Evolutionary conservation across 1,140 invertebrate species (phyloP), one percentile per base, ranked within the genome.

Genomic region (Bombus affinis): DNA sequence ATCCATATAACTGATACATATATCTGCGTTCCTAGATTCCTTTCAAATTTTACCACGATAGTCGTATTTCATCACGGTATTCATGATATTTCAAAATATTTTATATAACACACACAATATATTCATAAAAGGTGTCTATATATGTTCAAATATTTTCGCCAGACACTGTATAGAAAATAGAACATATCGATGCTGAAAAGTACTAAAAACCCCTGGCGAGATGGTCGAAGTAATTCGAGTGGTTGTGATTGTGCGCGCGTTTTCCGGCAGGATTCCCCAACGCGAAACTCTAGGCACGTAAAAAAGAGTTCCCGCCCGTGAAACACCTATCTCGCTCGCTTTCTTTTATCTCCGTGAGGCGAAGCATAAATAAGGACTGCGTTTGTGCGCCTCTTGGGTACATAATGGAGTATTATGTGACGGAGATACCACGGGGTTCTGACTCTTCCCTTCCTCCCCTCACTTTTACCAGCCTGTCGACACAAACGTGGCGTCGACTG

Each of bases 371-470:
- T 93, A 93, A 93, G 92, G 88, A 91, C 90, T 90, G 86, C 89
- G 88, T 93, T 93, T 93, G 92, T 92, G 89, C 90, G 90, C 86
- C 86, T 86, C 88, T 90, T 93, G 87, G 92, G 89, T 92, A 93
- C 91, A 93, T 93, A 93, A 93, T 93, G 88, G 91, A 89, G 91
- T 92, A 93, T 93, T 93, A 93, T 93, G 88, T 86, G 90, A 85
- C 78, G 87, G 84, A 93, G 92, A 93, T 93, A 93, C 90, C 88
- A 86, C 86, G 75, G 68, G 81, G 68, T 72, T 75, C 57, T 86
- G 73, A 71, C 74, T 89, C 86, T 79, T 42, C 75, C 75, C 71
- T 66, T 62, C 35, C 66, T 10, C 80, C 65, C 71, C 86, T 78
- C 57, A n/a, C 73, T 82, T 86, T 88, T 84, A 72, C 68, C 81